Percentiles rank a stretch among this genome's conserved stretches.
Evolutionary conservation across 23 tunicate species (phyloP).

Genomic region (Botrylloides violaceus): DNA sequence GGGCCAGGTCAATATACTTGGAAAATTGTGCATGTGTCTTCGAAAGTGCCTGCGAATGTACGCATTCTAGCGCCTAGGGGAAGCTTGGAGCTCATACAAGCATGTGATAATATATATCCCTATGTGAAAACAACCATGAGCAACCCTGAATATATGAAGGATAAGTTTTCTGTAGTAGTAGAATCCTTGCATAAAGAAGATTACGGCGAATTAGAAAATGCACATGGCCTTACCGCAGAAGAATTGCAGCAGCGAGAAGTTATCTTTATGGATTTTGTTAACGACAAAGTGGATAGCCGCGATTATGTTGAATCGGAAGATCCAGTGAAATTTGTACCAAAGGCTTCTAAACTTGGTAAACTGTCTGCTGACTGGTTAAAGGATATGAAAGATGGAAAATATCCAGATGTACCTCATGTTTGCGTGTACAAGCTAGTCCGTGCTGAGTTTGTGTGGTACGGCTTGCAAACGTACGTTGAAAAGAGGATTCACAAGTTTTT

Average conservation of each 20-base stretch:
- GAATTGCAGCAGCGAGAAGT: constrained; percentile 36
- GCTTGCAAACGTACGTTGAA: constrained; percentile 1
- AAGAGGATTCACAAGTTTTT: neutral
- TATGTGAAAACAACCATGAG: constrained; percentile 53
- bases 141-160: constrained; percentile 50
- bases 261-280: constrained; percentile 35
- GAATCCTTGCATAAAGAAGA: constrained; percentile 28
- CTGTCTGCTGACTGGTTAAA: constrained; percentile 40
- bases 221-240: constrained; percentile 25
- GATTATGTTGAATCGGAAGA: constrained; percentile 39
- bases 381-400: constrained; percentile 12
- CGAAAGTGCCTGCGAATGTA: constrained; percentile 41
- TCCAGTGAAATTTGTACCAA: constrained; percentile 20
- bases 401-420: neutral
- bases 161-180: constrained; percentile 28
- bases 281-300: constrained; percentile 11
- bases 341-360: constrained; percentile 25
- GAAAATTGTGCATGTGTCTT: constrained; percentile 42
- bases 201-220: constrained; percentile 47
- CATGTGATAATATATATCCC: constrained; percentile 63
- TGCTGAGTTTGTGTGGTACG: constrained; percentile 10
- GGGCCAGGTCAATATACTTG: constrained; percentile 50
- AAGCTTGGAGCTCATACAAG: constrained; percentile 23
- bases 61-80: constrained; percentile 31
- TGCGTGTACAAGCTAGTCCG: constrained; percentile 20